Percentiles rank a stretch among this genome's conserved stretches.
phyloP scores from a whole-genome alignment of 2,888 invertebrate species.

The Ypsolopha scabrella region DNA sequence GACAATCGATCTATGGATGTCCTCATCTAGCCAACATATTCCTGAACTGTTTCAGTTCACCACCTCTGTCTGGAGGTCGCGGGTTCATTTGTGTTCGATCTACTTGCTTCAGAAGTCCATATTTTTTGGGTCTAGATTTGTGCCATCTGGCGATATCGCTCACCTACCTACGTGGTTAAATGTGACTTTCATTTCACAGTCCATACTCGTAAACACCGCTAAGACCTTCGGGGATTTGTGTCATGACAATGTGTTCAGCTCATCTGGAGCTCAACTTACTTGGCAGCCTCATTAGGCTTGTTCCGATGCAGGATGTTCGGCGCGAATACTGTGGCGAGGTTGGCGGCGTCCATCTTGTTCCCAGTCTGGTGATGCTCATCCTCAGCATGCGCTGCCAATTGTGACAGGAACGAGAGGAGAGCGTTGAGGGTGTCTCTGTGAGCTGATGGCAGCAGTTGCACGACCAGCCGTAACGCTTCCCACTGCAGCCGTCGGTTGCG shows the following conservation, averaged over 20 bases:
- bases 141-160: too few species aligned
- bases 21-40: too few species aligned
- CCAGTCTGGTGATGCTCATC: conserved; percentile 76
- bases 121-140: too few species aligned
- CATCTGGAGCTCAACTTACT: conserved; percentile 21
- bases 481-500: conserved; percentile 85
- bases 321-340: conserved; percentile 93
- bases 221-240: too few species aligned
- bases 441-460: conserved; percentile 86
- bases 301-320: conserved; percentile 91
- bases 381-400: conserved; percentile 78
- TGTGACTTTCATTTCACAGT: too few species aligned
- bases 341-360: conserved; percentile 95
- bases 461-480: conserved; percentile 85
- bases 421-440: conserved; percentile 92
- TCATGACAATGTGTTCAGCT: neutral
- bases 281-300: conserved; percentile 70
- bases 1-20: too few species aligned
- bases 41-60: too few species aligned
- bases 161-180: too few species aligned
- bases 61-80: too few species aligned
- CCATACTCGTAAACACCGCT: too few species aligned
- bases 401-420: conserved; percentile 84
- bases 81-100: too few species aligned
- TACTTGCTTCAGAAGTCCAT: too few species aligned